Percentiles rank a stretch among this genome's conserved stretches.
These are phyloP conservation scores for Greenwoodochromis staneri DNA, from an alignment of 2,113 vertebrate species.

Conservation along the genomic window DNA sequence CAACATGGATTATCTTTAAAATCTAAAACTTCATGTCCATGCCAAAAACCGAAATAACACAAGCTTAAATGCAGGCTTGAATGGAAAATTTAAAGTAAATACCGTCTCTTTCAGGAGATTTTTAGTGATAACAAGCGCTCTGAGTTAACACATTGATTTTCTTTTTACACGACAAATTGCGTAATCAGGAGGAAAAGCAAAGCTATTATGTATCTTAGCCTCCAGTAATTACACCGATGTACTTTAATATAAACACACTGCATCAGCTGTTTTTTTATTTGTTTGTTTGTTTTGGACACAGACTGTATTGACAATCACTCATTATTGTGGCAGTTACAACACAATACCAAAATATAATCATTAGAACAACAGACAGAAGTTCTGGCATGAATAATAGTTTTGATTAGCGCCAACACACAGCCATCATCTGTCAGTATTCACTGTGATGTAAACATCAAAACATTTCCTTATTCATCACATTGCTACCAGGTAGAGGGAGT, in stretches of 20 bases:
- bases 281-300: not conserved
- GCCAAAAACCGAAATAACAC: not conserved
- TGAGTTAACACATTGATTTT: not conserved
- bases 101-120: not conserved
- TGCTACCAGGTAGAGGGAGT: not conserved
- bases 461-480: not conserved
- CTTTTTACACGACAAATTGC: not conserved
- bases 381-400: not conserved
- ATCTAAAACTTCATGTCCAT: not conserved
- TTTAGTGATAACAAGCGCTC: not conserved
- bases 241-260: not conserved
- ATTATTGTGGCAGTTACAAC: not conserved
- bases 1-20: not conserved
- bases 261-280: not conserved
- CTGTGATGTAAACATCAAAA: not conserved
- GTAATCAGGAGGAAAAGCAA: not conserved
- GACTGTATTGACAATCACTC: not conserved
- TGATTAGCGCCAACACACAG: not conserved
- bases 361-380: not conserved
- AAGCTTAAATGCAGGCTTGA: not conserved
- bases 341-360: not conserved
- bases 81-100: not conserved
- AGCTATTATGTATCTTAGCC: not conserved
- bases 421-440: not conserved
- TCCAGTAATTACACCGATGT: not conserved